Conservation (phyloP, 2,797 vertebrate genomes). For the Acrossocheilus fasciatus region DNA sequence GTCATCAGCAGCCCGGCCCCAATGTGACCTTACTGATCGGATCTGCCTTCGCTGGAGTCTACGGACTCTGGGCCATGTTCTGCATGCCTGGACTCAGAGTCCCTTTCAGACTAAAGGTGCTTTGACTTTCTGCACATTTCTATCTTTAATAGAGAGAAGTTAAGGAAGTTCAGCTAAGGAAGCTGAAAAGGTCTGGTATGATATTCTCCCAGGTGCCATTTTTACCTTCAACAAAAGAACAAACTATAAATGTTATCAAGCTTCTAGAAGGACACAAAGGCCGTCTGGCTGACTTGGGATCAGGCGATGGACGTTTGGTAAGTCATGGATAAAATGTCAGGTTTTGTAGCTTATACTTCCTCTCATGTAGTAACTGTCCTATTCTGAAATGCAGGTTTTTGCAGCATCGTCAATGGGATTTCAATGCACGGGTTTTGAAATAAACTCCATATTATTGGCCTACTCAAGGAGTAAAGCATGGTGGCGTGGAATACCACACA, state of each 20-base stretch:
- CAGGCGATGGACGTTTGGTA: slow-evolving; percentile 62
- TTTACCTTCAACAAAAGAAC: slow-evolving; percentile 55
- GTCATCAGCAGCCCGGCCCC: slow-evolving; percentile 15
- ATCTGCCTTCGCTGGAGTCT: slow-evolving; percentile 51
- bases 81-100: slow-evolving; percentile 65
- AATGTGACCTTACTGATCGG: slow-evolving; percentile 33
- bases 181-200: neutral
- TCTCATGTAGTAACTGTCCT: neutral
- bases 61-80: slow-evolving; percentile 67
- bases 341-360: neutral
- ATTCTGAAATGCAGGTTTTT: slow-evolving; percentile 54
- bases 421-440: slow-evolving; percentile 65
- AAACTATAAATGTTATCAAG: slow-evolving; percentile 61
- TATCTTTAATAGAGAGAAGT: neutral
- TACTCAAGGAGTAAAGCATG: slow-evolving; percentile 54
- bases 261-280: slow-evolving; percentile 54
- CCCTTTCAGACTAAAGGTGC: slow-evolving; percentile 62
- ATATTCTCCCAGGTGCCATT: slow-evolving; percentile 55
- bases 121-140: slow-evolving; percentile 51
- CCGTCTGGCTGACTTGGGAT: slow-evolving; percentile 61
- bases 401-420: slow-evolving; percentile 59
- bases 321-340: slow-evolving; percentile 22
- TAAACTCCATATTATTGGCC: slow-evolving; percentile 64
- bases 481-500: slow-evolving; percentile 57
- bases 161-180: neutral